Conservation (phyloP, 2,888 invertebrate species). For the Epistrophe eligans region DNA sequence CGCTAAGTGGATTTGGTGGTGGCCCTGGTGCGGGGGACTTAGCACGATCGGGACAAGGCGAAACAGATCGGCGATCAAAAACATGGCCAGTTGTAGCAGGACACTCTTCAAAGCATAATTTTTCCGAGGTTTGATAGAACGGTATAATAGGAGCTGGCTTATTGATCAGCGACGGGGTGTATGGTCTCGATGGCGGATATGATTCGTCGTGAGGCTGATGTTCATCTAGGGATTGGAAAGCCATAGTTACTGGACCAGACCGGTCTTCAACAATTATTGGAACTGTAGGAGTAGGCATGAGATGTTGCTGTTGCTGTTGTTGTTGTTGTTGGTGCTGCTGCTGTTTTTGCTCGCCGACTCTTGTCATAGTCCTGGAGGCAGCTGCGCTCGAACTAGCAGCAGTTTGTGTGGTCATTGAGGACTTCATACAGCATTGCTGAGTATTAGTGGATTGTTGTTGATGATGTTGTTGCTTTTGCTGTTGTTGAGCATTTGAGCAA, state of each 20-base stretch:
- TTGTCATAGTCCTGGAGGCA: slow-evolving; percentile 74
- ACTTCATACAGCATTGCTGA: slow-evolving; percentile 51
- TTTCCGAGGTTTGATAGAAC: slow-evolving; percentile 88
- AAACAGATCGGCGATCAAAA: slow-evolving; percentile 87
- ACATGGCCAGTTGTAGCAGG: slow-evolving; percentile 86
- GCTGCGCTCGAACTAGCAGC: slow-evolving; percentile 73
- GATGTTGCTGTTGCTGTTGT: slow-evolving; percentile 68
- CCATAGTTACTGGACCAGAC: slow-evolving; percentile 86
- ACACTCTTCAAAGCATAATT: slow-evolving; percentile 89
- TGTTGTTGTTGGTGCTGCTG: slow-evolving; percentile 72
- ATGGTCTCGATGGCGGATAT: slow-evolving; percentile 84
- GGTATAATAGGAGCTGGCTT: slow-evolving; percentile 90
- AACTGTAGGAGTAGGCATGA: slow-evolving; percentile 78
- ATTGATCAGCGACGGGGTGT: slow-evolving; percentile 89
- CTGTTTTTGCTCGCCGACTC: slow-evolving; percentile 71
- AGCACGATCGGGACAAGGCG: slow-evolving; percentile 88
- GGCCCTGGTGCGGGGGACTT: slow-evolving; percentile 90
- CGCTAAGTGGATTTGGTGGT: slow-evolving; percentile 87
- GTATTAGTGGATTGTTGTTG: slow-evolving; percentile 64
- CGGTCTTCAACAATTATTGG: slow-evolving; percentile 84
- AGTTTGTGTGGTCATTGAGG: slow-evolving; percentile 56
- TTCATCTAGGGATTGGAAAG: slow-evolving; percentile 88
- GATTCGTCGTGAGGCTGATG: slow-evolving; percentile 83
- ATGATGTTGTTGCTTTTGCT: slow-evolving; percentile 72
- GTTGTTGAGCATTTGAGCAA: slow-evolving; percentile 79